Conservation (phyloP, 2,888 invertebrate genomes). For the Caenorhabditis macrosperma region DNA sequence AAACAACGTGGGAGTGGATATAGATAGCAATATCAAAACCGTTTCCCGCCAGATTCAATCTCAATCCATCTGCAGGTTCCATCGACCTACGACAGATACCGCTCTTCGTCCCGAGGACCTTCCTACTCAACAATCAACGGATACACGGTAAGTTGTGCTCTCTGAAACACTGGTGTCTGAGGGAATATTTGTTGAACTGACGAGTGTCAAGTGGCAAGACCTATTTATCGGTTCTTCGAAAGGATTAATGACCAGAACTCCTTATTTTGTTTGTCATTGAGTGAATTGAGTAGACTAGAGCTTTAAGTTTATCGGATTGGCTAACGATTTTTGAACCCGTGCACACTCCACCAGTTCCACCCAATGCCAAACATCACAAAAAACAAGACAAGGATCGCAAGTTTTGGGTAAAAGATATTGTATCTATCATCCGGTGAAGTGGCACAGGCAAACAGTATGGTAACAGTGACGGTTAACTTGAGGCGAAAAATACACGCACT, state of each 20-base stretch:
- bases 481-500: constrained; percentile 63
- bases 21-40: neutral
- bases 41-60: neutral
- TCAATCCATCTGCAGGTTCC: constrained; percentile 70
- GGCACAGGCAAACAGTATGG: constrained; percentile 38
- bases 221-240: neutral
- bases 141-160: constrained; percentile 71
- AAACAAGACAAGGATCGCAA: neutral
- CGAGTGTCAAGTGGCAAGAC: constrained; percentile 19
- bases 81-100: constrained; percentile 76
- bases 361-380: neutral
- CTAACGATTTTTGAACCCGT: neutral
- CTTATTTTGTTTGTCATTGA: too few relatives aligned
- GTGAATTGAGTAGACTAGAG: too few relatives aligned
- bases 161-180: constrained; percentile 51
- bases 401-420: constrained; percentile 34
- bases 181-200: constrained; percentile 20
- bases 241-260: constrained; percentile 19
- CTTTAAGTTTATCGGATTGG: neutral
- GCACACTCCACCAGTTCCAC: too few relatives aligned
- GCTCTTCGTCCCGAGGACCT: constrained; percentile 73
- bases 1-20: constrained; percentile 6
- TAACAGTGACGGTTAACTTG: constrained; percentile 33
- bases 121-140: constrained; percentile 73
- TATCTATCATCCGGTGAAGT: constrained; percentile 51